Evolutionary conservation across 2,113 vertebrate genomes (phyloP), one percentile per base, ranked within the genome.

Genomic region (Australoheros scitulus): DNA sequence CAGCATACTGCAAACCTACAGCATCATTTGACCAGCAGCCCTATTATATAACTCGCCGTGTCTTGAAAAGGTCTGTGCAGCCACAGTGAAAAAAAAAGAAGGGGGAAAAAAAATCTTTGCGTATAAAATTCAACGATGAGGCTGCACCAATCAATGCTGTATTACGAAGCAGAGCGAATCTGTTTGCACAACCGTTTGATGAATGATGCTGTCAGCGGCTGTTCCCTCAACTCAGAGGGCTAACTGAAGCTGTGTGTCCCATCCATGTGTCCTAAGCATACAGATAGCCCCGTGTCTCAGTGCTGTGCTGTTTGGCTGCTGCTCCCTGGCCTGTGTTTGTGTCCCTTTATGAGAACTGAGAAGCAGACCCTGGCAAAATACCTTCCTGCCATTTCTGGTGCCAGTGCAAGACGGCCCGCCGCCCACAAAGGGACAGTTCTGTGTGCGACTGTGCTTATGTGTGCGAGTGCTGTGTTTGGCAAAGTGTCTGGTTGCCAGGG

Each of bases 401-500:
- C 93, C 93, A 92, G 87, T 52, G 78, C 61, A 58, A 82, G 89
- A 75, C 86, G 14, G 70, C 86, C 84, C 91, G 68, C 61, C 80
- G 85, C 89, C 81, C 89, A 92, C 93, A 92, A 93, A 94, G 89
- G 82, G 85, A 92, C 83, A 81, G 83, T 60, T 82, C 82, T 90
- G 72, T 82, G 82, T 80, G 64, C 74, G 75, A 43, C 24, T 86
- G 61, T 61, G 85, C 80, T 79, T 86, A 61, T 86, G 81, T 80
- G 63, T 80, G 87, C 41, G 85, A 57, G 82, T 80, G 86, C 87
- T 88, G 88, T 80, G 86, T 87, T 92, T 96, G 95, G 95, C 95
- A 93, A 86, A 87, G 84, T 61, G 86, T 88, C 87, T 86, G 85
- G 90, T 91, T 93, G 89, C 95, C 91, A 79, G 93, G 94, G 91